Base-by-base conservation (phyloP, 1,140 invertebrate species). In the Euglossa dilemma region DNA sequence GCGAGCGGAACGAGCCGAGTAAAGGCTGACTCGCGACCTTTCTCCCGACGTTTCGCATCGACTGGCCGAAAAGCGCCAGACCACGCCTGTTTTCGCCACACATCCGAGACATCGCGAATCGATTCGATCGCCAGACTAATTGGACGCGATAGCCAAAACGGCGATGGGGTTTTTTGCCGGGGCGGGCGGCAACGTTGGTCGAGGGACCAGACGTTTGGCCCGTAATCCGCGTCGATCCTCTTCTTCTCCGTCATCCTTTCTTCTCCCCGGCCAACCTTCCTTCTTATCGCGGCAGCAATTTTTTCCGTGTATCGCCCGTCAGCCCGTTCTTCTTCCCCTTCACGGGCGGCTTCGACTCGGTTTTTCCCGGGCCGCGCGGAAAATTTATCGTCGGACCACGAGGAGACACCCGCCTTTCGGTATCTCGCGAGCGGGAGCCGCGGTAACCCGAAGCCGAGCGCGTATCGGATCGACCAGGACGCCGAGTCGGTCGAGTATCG, bases 261-360 rank as follows among this genome's bases (percentile, higher is more conserved):
- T 74, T 6, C 56, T 1, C 43, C 56, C 4, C 43, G 43, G 23
- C 11, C 20, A 52, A 3, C 36, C 12, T 11, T 25, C 50, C 8
- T 78, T 36, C 64, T 78, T 78, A 57, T 78, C 76, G 76, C 9
- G 63, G 20, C 11, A 25, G n/a, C 43, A 54, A 57, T 78, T 69
- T 78, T 78, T 69, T 59, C 0, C 6, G 20, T 28, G 76, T 70
- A 78, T 70, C n/a, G 43, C 6, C 36, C 64, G 63, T 78, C 75
- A 36, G 43, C 20, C 63, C 23, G 50, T 66, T 77, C 63, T 67
- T 78, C 25, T 52, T 66, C 56, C 54, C 54, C 9, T 45, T 63
- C 45, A 7, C 56, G 71, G 71, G 20, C 9, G 36, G 56, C 36
- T n/a, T 69, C 64, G 63, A 70, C 66, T 52, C 8, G 36, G 6